Evolutionary conservation across 2,797 vertebrate species (phyloP).

Genomic region (Alauda arvensis): DNA sequence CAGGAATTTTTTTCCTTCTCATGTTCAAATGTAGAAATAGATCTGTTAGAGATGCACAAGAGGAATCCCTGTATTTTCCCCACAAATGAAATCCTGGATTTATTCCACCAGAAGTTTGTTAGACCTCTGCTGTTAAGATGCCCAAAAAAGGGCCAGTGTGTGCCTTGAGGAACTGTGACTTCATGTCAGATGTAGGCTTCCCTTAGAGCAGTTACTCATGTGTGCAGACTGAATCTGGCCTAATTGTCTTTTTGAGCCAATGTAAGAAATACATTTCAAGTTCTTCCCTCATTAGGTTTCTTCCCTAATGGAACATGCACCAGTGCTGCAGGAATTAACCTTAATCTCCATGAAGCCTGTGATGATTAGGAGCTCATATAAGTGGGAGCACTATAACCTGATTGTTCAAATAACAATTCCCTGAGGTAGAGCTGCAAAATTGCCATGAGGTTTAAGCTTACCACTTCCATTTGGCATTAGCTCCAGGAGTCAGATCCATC

Average conservation of each 20-base stretch:
- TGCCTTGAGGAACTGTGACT: neutral
- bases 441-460: neutral
- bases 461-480: neutral
- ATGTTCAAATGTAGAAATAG: neutral
- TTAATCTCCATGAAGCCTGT: conserved; percentile 19
- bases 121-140: neutral
- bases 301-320: conserved; percentile 8
- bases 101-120: neutral
- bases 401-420: neutral
- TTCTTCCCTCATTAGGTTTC: conserved; percentile 31
- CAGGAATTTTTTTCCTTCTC: neutral
- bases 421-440: conserved; percentile 4
- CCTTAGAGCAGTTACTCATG: conserved; percentile 5
- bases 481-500: neutral
- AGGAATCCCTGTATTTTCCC: neutral
- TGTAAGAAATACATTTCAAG: neutral
- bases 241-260: conserved; percentile 23
- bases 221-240: neutral
- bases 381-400: conserved; percentile 11
- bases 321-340: conserved; percentile 29
- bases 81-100: neutral
- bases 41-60: neutral
- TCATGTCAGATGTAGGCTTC: neutral
- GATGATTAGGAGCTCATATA: neutral
- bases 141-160: conserved; percentile 15